These are phyloP conservation scores for Bactericera cockerelli DNA, from an alignment of 1,140 invertebrate species.

Conservation along the genomic window DNA sequence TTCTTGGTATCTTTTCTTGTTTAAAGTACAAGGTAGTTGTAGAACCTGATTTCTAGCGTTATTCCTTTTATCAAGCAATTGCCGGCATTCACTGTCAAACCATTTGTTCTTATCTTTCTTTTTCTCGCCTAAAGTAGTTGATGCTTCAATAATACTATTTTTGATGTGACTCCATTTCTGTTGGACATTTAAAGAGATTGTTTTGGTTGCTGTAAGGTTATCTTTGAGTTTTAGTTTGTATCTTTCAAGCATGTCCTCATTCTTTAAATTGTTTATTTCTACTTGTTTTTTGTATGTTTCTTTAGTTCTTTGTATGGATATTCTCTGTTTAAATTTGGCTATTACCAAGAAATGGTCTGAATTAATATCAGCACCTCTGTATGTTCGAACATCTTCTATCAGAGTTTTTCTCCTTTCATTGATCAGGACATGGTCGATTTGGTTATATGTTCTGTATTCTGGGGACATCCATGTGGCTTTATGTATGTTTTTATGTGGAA, in stretches of 20 bases:
- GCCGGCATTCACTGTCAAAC: not conserved
- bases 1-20: not conserved
- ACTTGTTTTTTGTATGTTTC: not conserved
- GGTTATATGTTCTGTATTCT: slow-evolving; percentile 9
- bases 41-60: not conserved
- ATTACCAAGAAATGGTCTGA: slow-evolving; percentile 17
- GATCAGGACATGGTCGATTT: not conserved
- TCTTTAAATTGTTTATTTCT: slow-evolving; percentile 7
- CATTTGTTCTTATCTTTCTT: not conserved
- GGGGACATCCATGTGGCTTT: slow-evolving; percentile 14
- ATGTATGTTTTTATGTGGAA: slow-evolving; percentile 9
- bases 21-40: not conserved
- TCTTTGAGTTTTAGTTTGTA: slow-evolving; percentile 8
- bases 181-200: not conserved
- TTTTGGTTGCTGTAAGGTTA: not conserved
- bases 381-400: not conserved
- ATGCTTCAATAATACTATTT: not conserved
- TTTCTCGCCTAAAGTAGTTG: not conserved
- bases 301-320: not conserved
- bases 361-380: slow-evolving; percentile 15
- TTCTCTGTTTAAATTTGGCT: slow-evolving; percentile 11
- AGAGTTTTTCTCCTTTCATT: not conserved
- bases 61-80: not conserved
- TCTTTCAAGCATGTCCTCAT: slow-evolving; percentile 4
- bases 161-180: not conserved